Conservation (phyloP, 2,113 vertebrate species). For the Cinclus mexicanus region DNA sequence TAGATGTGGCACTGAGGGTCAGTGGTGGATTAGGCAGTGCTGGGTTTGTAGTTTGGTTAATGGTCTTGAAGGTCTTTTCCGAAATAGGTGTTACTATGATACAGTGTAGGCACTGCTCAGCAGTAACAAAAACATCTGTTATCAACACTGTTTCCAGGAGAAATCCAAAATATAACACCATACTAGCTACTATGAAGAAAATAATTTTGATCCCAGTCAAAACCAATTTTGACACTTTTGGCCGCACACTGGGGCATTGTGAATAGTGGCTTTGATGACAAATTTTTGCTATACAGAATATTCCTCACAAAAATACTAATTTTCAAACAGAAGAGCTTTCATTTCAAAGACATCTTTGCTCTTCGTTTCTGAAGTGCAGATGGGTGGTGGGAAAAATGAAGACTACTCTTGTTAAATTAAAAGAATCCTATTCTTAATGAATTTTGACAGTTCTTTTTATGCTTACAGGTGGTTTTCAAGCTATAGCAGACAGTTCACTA, state of each 20-base stretch:
- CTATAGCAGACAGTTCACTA: neutral
- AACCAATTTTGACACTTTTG: neutral
- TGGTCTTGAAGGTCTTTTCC: neutral
- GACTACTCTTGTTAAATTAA: neutral
- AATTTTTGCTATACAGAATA: neutral
- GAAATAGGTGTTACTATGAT: neutral
- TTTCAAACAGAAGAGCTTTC: neutral
- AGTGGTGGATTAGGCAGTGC: neutral
- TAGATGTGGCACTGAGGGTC: neutral
- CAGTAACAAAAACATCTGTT: neutral
- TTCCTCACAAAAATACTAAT: neutral
- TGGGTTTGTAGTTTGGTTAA: neutral
- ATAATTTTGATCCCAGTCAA: neutral
- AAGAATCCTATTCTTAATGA: neutral
- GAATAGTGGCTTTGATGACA: neutral
- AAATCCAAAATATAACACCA: neutral
- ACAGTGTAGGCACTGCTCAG: neutral
- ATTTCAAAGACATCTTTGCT: neutral
- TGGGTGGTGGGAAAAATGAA: neutral
- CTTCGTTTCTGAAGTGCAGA: neutral
- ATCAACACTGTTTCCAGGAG: neutral
- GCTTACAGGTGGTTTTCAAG: neutral
- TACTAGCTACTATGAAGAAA: neutral
- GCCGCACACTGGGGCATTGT: neutral
- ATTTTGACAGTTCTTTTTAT: neutral